Conservation (phyloP, 2,113 vertebrate genomes). For the Camelus dromedarius region DNA sequence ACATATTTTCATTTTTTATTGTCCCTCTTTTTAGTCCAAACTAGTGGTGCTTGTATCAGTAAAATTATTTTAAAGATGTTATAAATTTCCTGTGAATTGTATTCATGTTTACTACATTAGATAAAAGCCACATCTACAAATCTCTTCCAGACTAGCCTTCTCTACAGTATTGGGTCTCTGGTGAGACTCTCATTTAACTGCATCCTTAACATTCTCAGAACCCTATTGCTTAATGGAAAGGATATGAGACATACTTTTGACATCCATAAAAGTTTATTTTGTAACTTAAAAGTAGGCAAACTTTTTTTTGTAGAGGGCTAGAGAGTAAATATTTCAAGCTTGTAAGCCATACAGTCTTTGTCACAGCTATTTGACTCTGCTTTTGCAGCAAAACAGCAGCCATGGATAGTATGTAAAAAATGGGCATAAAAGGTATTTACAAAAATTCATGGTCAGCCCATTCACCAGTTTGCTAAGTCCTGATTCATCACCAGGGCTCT, state of each 20-base stretch:
- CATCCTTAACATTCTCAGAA: neutral
- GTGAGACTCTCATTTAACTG: neutral
- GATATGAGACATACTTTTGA: neutral
- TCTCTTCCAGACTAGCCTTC: neutral
- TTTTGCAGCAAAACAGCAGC: neutral
- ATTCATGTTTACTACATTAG: neutral
- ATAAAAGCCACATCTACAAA: neutral
- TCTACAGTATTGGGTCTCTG: neutral
- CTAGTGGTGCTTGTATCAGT: neutral
- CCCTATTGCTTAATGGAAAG: neutral
- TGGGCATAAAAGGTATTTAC: neutral
- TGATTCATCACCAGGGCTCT: neutral
- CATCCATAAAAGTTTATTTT: neutral
- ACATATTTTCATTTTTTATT: neutral
- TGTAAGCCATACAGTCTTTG: neutral
- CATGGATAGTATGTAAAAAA: neutral
- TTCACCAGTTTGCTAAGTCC: neutral
- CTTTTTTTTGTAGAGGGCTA: neutral
- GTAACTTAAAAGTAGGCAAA: neutral
- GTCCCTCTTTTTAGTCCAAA: neutral
- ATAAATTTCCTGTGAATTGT: neutral
- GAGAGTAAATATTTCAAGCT: neutral
- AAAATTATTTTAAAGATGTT: neutral
- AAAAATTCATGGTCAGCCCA: neutral
- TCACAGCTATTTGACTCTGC: neutral